phyloP scores from a whole-genome alignment of 2,113 vertebrate species.

The Hemichromis elongatus region DNA sequence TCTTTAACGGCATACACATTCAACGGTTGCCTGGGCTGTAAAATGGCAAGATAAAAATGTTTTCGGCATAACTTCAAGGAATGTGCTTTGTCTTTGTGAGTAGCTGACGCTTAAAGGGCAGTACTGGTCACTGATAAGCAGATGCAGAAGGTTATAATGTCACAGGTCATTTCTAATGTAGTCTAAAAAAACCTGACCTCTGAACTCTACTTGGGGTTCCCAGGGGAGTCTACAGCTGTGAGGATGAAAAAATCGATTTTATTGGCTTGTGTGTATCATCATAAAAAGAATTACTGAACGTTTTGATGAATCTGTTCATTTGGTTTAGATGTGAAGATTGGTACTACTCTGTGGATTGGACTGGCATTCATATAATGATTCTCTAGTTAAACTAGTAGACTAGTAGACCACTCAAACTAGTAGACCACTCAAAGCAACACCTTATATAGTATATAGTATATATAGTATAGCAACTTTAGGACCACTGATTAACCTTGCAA shows the following conservation, averaged over 20 bases:
- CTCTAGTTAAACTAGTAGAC: neutral
- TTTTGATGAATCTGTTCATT: neutral
- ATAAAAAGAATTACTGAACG: neutral
- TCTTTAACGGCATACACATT: neutral
- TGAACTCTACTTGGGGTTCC: neutral
- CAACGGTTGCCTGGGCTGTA: neutral
- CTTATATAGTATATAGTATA: too few species aligned
- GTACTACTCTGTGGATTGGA: neutral
- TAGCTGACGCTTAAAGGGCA: neutral
- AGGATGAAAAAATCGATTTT: neutral
- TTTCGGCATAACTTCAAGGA: neutral
- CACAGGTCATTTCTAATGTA: constrained; percentile 35
- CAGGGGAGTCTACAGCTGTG: neutral
- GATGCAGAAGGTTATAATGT: constrained; percentile 5
- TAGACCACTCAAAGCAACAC: neutral
- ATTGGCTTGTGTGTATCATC: neutral
- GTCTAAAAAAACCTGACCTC: constrained; percentile 30
- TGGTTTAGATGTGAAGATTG: neutral
- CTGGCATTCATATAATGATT: neutral
- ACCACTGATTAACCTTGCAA: neutral
- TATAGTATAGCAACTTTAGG: too few species aligned
- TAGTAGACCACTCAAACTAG: neutral
- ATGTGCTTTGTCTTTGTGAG: neutral
- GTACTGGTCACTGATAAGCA: constrained; percentile 15
- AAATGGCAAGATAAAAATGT: neutral